Base-by-base conservation (phyloP, 2,888 invertebrate species). In the Zootermopsis nevadensis region DNA sequence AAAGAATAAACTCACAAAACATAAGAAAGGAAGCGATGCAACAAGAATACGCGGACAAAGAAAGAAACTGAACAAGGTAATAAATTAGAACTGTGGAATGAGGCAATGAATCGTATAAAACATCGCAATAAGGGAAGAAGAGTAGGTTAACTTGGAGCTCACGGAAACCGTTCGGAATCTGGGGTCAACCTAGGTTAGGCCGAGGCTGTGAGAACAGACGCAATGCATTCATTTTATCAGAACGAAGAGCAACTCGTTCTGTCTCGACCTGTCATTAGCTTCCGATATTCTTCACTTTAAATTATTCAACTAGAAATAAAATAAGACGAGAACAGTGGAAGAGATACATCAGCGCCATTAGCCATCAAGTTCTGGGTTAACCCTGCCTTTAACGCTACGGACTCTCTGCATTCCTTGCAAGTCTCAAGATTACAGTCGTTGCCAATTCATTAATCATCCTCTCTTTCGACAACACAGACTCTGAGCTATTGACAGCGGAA, bases 111-210 rank as follows among this genome's bases (percentile, higher is more conserved):
- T 69, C 12, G 33, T 27, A 8, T n/a, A 4, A 22, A 27, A 67
- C 6, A 67, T 67, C 7, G 31, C 67, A 27, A 6, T 27, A 27
- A n/a, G 30, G 22, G 27, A 33, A 31, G 69, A 66, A 69, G 22
- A 33, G 69, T 30, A 69, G 31, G 69, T 22, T 69, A 69, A 30
- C 2, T 33, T 22, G 2, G 22, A 15, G 4, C 6, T 1, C 69
- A 69, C 22, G 15, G 69, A 69, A 33, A 69, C 69, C 69, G 69
- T 69, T 69, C 22, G 69, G 69, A 69, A 69, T 69, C 33, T 69
- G 12, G 33, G 69, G 69, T 69, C 69, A 66, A n/a, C 27, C 30
- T 66, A 27, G 66, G 30, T 66, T 66, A 69, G 15, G 33, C 6
- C 33, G 69, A 69, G 69, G 69, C 22, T 69, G 69, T 69, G 69